Percentiles rank a stretch among this genome's conserved stretches.
Conservation (phyloP, 2,888 invertebrate species). For the Spodoptera picta region DNA sequence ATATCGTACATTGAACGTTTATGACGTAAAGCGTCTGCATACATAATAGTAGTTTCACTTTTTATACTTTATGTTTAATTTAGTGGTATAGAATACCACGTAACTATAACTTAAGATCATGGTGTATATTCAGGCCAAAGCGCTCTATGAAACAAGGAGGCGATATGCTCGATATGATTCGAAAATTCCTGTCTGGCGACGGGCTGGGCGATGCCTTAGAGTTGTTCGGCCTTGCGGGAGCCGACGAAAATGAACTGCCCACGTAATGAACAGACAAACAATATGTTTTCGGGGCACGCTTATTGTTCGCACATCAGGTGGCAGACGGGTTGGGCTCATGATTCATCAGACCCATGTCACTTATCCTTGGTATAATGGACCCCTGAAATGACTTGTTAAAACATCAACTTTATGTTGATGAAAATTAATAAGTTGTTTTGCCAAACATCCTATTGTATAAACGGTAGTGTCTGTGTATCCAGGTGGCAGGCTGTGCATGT, state of each 20-base stretch:
- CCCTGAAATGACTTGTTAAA: conserved; percentile 37
- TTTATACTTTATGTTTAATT: neutral
- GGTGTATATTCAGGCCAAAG: conserved; percentile 78
- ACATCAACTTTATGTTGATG: conserved; percentile 30
- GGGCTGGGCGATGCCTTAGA: conserved; percentile 77
- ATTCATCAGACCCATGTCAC: conserved; percentile 55
- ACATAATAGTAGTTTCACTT: conserved; percentile 14
- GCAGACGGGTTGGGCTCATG: conserved; percentile 66
- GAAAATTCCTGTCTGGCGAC: conserved; percentile 81
- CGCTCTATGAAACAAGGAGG: conserved; percentile 70
- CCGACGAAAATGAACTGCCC: conserved; percentile 72
- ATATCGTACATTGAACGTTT: conserved; percentile 1
- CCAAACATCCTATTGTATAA: conserved; percentile 39
- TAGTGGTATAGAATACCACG: no score
- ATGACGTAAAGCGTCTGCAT: conserved; percentile 16
- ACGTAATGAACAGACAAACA: conserved; percentile 71
- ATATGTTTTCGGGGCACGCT: conserved; percentile 66
- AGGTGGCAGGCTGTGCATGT: conserved; percentile 58
- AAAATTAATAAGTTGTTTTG: conserved; percentile 35
- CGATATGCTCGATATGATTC: conserved; percentile 75
- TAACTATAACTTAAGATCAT: conserved; percentile 41
- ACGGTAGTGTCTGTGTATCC: conserved; percentile 44
- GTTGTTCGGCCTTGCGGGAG: conserved; percentile 75
- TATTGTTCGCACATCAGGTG: conserved; percentile 65
- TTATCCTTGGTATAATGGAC: conserved; percentile 42